Percentiles rank a stretch among this genome's conserved stretches.
phyloP scores from a whole-genome alignment of 2,113 vertebrate genomes.

The Pipa parva region DNA sequence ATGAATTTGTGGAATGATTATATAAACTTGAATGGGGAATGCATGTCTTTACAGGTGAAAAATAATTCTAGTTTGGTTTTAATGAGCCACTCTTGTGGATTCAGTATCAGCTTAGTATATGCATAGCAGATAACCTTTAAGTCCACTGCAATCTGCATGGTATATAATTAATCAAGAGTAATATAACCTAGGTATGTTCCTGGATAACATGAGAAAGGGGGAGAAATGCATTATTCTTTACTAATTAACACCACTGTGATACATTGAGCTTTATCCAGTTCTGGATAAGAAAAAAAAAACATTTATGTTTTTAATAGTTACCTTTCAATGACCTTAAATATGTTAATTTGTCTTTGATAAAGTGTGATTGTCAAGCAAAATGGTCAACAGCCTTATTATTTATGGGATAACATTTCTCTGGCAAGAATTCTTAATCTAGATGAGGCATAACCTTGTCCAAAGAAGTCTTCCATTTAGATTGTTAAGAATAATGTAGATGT shows the following conservation, averaged over 20 bases:
- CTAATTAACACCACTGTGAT: constrained; percentile 40
- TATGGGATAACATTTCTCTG: constrained; percentile 36
- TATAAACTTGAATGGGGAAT: constrained; percentile 26
- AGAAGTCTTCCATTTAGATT: constrained; percentile 16
- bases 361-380: constrained; percentile 40
- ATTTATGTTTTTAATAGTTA: constrained; percentile 42
- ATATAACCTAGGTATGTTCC: constrained; percentile 18
- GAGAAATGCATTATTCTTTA: constrained; percentile 34
- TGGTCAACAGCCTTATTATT: constrained; percentile 40
- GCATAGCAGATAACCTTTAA: constrained; percentile 27
- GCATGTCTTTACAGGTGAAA: constrained; percentile 21
- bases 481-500: constrained; percentile 26
- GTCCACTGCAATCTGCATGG: constrained; percentile 14
- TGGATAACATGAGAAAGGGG: constrained; percentile 18
- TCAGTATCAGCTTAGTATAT: constrained; percentile 15
- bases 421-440: constrained; percentile 35
- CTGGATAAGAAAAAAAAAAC: constrained; percentile 32
- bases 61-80: constrained; percentile 23
- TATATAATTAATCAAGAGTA: constrained; percentile 22
- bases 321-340: constrained; percentile 42
- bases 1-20: constrained; percentile 26
- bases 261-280: constrained; percentile 1
- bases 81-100: constrained; percentile 32
- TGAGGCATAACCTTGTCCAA: constrained; percentile 39
- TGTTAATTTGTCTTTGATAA: constrained; percentile 44